Evolutionary conservation across 2,888 invertebrate species (phyloP), one percentile per base, ranked within the genome.

Genomic region (Andrena chrysosceles): DNA sequence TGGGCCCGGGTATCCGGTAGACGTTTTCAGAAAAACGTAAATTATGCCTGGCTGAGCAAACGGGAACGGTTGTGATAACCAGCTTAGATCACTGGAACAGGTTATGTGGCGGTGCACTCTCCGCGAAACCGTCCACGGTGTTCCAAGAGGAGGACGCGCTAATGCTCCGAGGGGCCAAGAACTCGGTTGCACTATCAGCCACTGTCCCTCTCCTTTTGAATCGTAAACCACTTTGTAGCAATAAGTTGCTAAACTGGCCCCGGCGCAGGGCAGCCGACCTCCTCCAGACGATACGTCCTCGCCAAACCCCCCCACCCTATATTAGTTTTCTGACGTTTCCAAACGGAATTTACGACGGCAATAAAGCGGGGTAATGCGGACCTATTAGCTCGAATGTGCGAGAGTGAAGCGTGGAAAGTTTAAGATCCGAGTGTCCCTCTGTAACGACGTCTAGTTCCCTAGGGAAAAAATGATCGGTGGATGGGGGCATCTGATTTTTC

Each of bases 41-140:
- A 87, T 88, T 84, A 80, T 84, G 76, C 77, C 60, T 42, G 70
- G 79, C 49, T 77, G 78, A 78, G 77, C 77, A 71, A 88, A 88
- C 87, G 87, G 87, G 88, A 88, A 88, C 87, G 86, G 88, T 88
- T 85, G 88, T 88, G 88, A 73, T 81, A 86, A 84, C 81, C 88
- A 80, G 68, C 81, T 79, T 77, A 77, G 88, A 87, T 83, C 81
- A 88, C 77, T 80, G 83, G 72, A 88, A 80, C 82, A 80, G 88
- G 84, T 86, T 88, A 84, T 75, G 62, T 74, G 64, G 73, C 76
- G 64, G 73, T 77, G 60, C 66, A 54, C n/a, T 42, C 75, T 54
- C 16, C 78, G 69, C 74, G 62, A 68, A 60, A 56, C 13, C 49
- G 52, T 83, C 71, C 60, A 60, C 33, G 73, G 62, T 52, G 66